These are phyloP conservation scores for Homarus gammarus DNA, from an alignment of 2,888 invertebrate species.

Conservation along the genomic window DNA sequence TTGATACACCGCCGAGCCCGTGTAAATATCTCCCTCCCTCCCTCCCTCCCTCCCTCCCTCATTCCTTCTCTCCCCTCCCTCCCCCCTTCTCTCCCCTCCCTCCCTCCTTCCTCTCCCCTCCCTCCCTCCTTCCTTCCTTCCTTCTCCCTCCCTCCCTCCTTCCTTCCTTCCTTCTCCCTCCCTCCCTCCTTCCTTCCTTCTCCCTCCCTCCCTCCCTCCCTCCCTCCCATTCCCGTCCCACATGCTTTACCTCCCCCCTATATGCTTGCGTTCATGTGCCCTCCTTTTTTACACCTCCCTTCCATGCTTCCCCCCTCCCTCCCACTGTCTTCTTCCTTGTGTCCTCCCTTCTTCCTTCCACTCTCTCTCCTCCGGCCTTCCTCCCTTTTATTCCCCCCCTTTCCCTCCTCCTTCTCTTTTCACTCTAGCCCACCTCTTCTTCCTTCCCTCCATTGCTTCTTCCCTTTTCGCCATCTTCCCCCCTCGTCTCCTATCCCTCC, in stretches of 20 bases:
- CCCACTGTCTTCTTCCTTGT: too few relatives aligned
- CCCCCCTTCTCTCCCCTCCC: not conserved
- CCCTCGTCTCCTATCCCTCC: not conserved
- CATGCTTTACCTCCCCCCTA: not conserved
- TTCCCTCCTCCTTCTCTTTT: conserved; percentile 4
- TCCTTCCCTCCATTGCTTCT: not conserved
- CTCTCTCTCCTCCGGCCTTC: not conserved
- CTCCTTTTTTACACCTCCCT: not conserved
- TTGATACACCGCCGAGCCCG: too few relatives aligned
- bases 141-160: not conserved
- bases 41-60: not conserved
- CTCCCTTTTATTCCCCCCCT: not conserved
- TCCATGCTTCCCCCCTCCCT: not conserved
- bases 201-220: not conserved
- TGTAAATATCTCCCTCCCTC: not conserved
- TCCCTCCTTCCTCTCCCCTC: not conserved
- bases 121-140: not conserved
- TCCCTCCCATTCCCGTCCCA: not conserved
- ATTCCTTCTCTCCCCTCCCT: not conserved
- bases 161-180: not conserved
- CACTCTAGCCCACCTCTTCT: not conserved
- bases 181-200: not conserved
- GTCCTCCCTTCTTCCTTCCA: too few relatives aligned
- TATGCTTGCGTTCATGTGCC: not conserved
- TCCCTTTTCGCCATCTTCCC: too few relatives aligned